Evolutionary conservation across 2,113 vertebrate genomes (phyloP), one percentile per base, ranked within the genome.

Genomic region (Hemibagrus wyckioides): DNA sequence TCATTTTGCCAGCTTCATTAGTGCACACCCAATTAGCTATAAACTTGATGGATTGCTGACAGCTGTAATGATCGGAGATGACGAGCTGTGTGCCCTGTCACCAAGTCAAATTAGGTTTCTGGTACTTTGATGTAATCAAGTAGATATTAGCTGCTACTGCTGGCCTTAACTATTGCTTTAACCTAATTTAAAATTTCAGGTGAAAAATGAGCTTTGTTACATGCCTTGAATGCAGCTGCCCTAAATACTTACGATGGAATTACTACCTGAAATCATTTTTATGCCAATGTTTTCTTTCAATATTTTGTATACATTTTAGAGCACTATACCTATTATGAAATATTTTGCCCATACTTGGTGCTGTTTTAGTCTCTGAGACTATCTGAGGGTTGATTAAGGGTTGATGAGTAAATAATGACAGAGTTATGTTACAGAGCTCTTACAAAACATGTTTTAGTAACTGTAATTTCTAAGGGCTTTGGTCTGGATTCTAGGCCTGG

Each of bases 1-100:
- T 98, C 98, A 97, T 98, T 99, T 98, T 97, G 97, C 97, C 96
- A 97, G 97, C 97, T 99, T 99, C 97, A 99, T 99, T 99, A 99
- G 97, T 97, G 96, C 96, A 97, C 96, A 96, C 96, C 97, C 98
- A 99, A 99, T 99, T 99, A 99, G 97, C 98, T 97, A 96, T 96
- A 97, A 98, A 97, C 96, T 96, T 99, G 98, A 99, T 99, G 97
- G 97, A 99, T 98, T 97, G 96, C 96, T 98, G 98, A 99, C 98
- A 99, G 97, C 96, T 97, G 95, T 97, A 95, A 97, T 98, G 97
- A 99, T 98, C 97, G 97, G 97, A 97, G 97, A 97, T 98, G 98
- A 99, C 97, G 98, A 96, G 96, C 96, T 96, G 94, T 94, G 96
- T 96, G 95, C 96, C 96, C 96, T 96, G 97, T 97, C 96, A 97